Base-by-base conservation (phyloP, 2,797 vertebrate species). In the Myotis pilosus region DNA sequence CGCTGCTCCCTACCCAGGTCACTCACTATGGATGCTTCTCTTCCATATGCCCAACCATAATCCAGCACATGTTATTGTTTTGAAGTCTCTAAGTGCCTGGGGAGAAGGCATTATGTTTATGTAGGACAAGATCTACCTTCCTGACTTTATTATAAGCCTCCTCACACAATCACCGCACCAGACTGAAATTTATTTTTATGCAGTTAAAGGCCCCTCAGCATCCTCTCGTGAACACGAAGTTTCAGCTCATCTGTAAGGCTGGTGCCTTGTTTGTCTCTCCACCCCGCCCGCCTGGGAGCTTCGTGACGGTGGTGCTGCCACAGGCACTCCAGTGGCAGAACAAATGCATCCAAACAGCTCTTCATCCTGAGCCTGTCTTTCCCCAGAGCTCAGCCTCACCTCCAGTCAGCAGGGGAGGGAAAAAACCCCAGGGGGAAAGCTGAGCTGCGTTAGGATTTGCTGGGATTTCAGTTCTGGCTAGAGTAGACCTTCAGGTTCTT, bases 381-480 rank as follows among this genome's bases (percentile, higher is more conserved):
- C 90, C 88, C 92, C 23, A 81, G 95, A 91, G 94, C 38, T 60
- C 94, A 86, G 62, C 88, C 71, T 78, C 84, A 75, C 76, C 95
- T 62, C 44, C 49, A 36, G 87, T 92, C 95, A 71, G 49, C n/a
- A 33, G 60, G 28, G 44, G 69, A 94, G 69, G 71, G 94, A 79
- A 92, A 30, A 91, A 96, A 57, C 20, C 79, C 93, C 84, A 12
- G 38, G 72, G 82, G 96, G 62, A 69, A 82, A 49, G 53, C 28
- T 69, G 85, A 92, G 51, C 80, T 91, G 79, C 72, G 10, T 94
- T 92, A 85, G 88, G 94, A 89, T 89, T 36, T 74, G 44, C 87
- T 72, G 76, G 75, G 86, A 94, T 96, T 96, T 96, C 87, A 92
- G 47, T 72, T 94, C 94, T 84, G 85, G 66, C 71, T 64, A 80